These are phyloP conservation scores for Melanotus villosus DNA, from an alignment of 2,888 invertebrate genomes.

Conservation along the genomic window DNA sequence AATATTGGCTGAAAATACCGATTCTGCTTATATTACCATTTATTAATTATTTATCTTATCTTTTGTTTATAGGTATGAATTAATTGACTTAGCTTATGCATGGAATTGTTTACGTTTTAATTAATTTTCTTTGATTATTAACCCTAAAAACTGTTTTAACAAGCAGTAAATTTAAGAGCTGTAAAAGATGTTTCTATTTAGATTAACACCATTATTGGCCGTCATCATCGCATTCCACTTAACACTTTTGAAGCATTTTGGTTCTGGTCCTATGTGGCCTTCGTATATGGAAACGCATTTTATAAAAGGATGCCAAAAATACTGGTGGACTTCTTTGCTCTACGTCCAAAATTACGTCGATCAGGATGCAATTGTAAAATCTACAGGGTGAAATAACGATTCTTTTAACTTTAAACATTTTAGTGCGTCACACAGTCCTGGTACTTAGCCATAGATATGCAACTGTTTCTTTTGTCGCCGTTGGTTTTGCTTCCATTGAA, in stretches of 20 bases:
- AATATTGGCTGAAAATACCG: no score
- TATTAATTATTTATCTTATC: no score
- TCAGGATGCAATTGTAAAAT: not conserved
- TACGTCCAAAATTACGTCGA: conserved; percentile 1
- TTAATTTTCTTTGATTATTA: no score
- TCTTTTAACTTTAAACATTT: not conserved
- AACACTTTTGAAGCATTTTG: not conserved
- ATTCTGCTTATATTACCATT: no score
- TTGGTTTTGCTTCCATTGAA: not conserved
- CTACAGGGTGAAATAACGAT: not conserved
- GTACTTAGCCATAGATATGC: not conserved
- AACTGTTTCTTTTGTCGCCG: not conserved
- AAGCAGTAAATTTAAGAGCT: no score
- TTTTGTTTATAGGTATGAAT: not conserved
- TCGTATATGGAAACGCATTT: conserved; percentile 1
- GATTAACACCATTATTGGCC: not conserved
- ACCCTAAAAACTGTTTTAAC: no score
- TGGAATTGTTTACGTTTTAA: no score
- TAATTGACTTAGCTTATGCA: no score
- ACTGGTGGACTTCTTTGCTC: not conserved
- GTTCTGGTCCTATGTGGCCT: not conserved
- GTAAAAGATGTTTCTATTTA: not conserved
- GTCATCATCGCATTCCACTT: not conserved
- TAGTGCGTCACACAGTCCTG: not conserved
- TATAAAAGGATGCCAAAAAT: not conserved